A percentile compares a stretch with the other conserved stretches of the same genome.
Evolutionary conservation across 2,888 invertebrate species (phyloP).

Genomic region (Teleogryllus oceanicus): DNA sequence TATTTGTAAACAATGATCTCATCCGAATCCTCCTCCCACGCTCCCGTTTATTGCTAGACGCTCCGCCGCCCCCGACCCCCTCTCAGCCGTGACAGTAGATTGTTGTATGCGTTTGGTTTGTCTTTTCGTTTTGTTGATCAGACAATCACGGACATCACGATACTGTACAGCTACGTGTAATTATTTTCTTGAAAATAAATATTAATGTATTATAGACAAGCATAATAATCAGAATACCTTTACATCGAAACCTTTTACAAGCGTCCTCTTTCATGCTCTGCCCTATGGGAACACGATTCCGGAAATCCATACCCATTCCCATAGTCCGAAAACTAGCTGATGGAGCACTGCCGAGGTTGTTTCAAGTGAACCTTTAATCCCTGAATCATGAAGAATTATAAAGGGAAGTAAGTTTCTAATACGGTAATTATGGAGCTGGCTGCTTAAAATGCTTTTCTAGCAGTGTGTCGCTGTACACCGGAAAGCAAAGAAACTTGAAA

Average conservation of each 20-base stretch:
- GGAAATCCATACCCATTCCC: too few species aligned
- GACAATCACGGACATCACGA: conserved; percentile 10
- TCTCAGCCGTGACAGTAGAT: not conserved
- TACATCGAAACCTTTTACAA: not conserved
- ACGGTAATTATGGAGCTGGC: too few species aligned
- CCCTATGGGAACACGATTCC: too few species aligned
- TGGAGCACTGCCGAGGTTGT: too few species aligned
- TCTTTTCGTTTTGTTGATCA: not conserved
- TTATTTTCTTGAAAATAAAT: conserved; percentile 4
- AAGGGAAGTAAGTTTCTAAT: too few species aligned
- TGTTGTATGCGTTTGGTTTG: not conserved
- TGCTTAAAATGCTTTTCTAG: too few species aligned
- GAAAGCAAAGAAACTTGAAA: too few species aligned
- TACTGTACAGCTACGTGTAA: conserved; percentile 9
- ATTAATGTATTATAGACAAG: conserved; percentile 18
- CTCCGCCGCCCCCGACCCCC: not conserved
- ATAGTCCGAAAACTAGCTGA: too few species aligned
- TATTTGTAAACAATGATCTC: conserved; percentile 11
- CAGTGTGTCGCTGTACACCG: too few species aligned
- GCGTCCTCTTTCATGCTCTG: too few species aligned
- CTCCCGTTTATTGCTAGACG: conserved; percentile 1
- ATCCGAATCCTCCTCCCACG: not conserved
- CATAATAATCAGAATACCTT: conserved; percentile 2
- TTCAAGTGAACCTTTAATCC: too few species aligned
- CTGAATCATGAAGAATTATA: too few species aligned